A percentile compares a stretch with the other conserved stretches of the same genome.
These are phyloP conservation scores for Ptychodera flava DNA, from an alignment of 35 echinoderm and acorn worm genomes.

Conservation along the genomic window DNA sequence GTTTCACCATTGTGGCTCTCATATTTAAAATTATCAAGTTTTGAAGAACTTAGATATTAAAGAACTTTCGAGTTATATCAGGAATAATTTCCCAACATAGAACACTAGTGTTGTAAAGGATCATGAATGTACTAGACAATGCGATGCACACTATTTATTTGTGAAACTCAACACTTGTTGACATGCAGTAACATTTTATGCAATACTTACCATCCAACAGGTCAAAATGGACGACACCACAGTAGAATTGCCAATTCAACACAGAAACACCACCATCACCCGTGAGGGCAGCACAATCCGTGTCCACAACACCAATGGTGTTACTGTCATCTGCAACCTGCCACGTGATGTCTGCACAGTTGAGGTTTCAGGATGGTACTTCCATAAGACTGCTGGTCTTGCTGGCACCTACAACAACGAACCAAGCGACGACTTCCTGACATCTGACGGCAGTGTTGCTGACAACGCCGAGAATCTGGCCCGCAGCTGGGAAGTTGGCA, in stretches of 20 bases:
- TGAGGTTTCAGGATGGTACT: conserved; percentile 67
- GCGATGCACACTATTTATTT: too few relatives aligned
- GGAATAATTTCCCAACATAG: too few relatives aligned
- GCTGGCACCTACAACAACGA: conserved; percentile 95
- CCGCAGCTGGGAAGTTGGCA: conserved; percentile 69
- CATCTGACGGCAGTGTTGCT: conserved; percentile 10
- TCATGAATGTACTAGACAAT: too few relatives aligned
- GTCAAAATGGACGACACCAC: conserved; percentile 19
- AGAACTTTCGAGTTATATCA: too few relatives aligned
- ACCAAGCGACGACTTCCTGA: conserved; percentile 53
- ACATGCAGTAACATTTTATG: too few relatives aligned
- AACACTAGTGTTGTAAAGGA: too few relatives aligned
- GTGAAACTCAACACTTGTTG: too few relatives aligned
- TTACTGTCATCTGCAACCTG: conserved; percentile 42
- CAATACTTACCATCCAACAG: too few relatives aligned
- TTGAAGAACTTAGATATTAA: too few relatives aligned
- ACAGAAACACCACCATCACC: conserved; percentile 30
- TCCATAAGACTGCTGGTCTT: conserved; percentile 79
- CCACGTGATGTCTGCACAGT: conserved; percentile 52
- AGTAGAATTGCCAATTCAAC: conserved; percentile 61
- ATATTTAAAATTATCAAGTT: too few relatives aligned
- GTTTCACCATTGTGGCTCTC: too few relatives aligned
- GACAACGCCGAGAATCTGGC: conserved; percentile 40
- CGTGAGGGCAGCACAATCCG: conserved; percentile 45
- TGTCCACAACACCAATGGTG: conserved; percentile 42